These are phyloP conservation scores for Junonia oenone DNA, from an alignment of 2,888 invertebrate genomes.

Conservation along the genomic window DNA sequence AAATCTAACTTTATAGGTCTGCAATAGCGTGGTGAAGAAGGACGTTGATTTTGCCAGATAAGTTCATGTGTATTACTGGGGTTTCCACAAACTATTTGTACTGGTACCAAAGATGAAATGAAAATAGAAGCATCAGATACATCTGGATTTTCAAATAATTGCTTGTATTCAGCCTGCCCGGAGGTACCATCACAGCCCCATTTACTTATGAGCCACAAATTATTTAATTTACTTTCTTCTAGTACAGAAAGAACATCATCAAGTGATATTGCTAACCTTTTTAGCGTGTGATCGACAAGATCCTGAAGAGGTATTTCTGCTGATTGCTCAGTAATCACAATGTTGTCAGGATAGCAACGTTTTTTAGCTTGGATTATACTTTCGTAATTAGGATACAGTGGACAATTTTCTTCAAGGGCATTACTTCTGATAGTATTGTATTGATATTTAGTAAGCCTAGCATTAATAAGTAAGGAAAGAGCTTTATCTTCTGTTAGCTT, in stretches of 20 bases:
- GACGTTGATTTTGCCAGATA: conserved; percentile 33
- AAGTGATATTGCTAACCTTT: neutral
- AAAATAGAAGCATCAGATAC: conserved; percentile 31
- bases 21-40: too few species aligned
- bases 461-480: too few species aligned
- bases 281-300: conserved; percentile 1
- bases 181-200: conserved; percentile 1
- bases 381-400: neutral
- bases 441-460: too few species aligned
- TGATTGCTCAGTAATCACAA: neutral
- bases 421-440: too few species aligned
- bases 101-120: conserved; percentile 34
- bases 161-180: conserved; percentile 2
- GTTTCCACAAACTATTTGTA: conserved; percentile 26
- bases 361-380: neutral
- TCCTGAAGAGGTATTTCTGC: conserved; percentile 3
- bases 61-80: conserved; percentile 26
- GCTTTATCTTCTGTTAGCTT: too few species aligned
- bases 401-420: too few species aligned
- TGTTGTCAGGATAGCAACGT: too few species aligned
- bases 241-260: neutral
- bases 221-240: conserved; percentile 4
- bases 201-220: neutral
- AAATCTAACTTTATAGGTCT: too few species aligned
- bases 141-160: conserved; percentile 10